A percentile compares a stretch with the other conserved stretches of the same genome.
phyloP scores from a whole-genome alignment of 2,113 vertebrate species.

The Uria lomvia region DNA sequence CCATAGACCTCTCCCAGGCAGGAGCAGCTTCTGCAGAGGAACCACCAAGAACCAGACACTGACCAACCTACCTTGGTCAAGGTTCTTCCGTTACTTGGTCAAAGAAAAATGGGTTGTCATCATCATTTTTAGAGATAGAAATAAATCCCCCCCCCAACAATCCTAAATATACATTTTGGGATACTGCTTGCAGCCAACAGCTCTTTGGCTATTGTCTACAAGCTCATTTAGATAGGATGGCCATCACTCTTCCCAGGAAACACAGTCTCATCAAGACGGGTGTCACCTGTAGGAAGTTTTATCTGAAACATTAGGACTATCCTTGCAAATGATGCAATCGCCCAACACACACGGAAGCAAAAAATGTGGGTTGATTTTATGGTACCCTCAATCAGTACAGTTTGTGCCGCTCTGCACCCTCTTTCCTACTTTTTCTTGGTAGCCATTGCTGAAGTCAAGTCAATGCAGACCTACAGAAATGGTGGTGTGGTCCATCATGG shows the following conservation, averaged over 20 bases:
- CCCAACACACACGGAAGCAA: neutral
- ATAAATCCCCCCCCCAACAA: neutral
- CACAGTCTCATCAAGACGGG: neutral
- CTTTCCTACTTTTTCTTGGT: neutral
- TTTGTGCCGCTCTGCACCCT: neutral
- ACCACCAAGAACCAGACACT: neutral
- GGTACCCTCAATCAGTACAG: neutral
- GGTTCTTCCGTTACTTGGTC: neutral
- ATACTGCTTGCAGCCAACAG: neutral
- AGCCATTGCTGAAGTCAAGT: neutral
- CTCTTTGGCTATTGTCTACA: too few relatives aligned
- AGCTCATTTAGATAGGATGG: neutral
- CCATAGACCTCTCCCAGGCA: neutral
- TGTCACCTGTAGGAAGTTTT: neutral
- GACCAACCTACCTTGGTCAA: neutral
- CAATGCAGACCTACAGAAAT: neutral
- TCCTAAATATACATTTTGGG: neutral
- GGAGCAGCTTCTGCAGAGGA: neutral
- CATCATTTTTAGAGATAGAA: neutral
- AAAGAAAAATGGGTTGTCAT: neutral
- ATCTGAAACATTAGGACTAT: neutral
- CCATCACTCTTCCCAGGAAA: neutral
- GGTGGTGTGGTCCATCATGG: neutral
- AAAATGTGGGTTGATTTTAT: neutral
- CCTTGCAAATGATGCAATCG: neutral